phyloP scores from a whole-genome alignment of 2,113 vertebrate genomes.

The Probosciger aterrimus region DNA sequence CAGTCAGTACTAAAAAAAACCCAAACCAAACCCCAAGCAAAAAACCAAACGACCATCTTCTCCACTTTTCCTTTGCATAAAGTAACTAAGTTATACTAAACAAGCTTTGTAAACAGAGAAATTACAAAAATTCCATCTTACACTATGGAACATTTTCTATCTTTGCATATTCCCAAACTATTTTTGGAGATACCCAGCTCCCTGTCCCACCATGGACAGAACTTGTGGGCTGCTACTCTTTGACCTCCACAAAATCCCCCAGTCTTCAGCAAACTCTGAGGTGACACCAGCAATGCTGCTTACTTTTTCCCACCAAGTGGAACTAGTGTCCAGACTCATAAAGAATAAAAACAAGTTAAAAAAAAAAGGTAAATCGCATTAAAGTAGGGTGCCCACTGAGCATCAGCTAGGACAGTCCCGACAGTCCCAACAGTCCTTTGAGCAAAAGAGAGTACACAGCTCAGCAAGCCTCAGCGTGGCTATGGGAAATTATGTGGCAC shows the following conservation, averaged over 20 bases:
- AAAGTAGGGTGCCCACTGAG: background rate
- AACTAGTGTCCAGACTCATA: background rate
- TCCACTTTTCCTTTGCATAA: background rate
- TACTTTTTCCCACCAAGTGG: background rate
- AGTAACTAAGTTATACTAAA: background rate
- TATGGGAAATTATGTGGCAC: background rate
- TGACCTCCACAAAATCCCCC: background rate
- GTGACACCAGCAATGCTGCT: background rate
- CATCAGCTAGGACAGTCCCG: background rate
- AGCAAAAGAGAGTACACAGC: background rate
- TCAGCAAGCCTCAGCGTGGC: background rate
- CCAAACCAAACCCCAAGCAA: rapidly evolving
- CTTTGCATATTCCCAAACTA: background rate
- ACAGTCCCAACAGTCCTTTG: background rate
- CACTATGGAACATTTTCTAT: background rate
- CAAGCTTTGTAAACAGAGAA: background rate
- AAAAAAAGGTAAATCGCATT: background rate
- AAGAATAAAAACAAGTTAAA: background rate
- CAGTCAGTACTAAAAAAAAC: background rate
- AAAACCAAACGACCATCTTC: background rate
- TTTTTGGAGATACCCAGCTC: background rate
- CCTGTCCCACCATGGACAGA: background rate
- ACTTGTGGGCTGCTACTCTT: background rate
- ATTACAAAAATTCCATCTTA: background rate
- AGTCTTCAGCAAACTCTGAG: background rate